Base-by-base conservation (phyloP, 64 coral and sea anemone species). In the Cladopsammia gracilis region DNA sequence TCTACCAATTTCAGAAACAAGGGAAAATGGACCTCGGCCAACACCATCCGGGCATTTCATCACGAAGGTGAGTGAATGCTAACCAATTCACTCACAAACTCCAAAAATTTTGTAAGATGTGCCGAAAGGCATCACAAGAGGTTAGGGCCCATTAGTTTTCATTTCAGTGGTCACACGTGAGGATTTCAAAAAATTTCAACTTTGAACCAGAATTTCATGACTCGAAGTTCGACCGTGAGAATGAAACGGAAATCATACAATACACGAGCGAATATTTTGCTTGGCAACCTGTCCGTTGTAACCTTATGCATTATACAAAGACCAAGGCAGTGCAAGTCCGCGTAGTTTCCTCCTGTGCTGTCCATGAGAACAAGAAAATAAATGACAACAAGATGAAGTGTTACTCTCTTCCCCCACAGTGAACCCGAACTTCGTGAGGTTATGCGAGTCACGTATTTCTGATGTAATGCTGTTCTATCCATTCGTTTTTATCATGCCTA, bases 1-100 rank as follows among this genome's bases (percentile, higher is more conserved):
- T 96, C 98, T 12, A 99, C 98, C 70, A 96, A 96, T 67, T 94
- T 99, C 23, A 93, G 78, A 88, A 87, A 94, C 56, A 69, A 71
- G 48, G 87, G 89, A 84, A 89, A 94, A 49, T 94, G 91, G 95
- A 96, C 92, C 53, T 78, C 82, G 49, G 98, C 88, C 25, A 99
- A 96, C 91, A 99, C 98, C 10, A 89, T 96, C 45, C 73, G 98
- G 14, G 95, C 91, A 57, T 99, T 92, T 88, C 82, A 96, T 77
- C 91, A 99, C 61, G 83, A 88, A 62, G 98, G 98, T 93, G 91
- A 52, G 81, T 70, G 45, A 23, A 53, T 78, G 23, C 47, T 50
- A 47, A 47, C 34, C 34, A 34, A 34, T 34, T 34, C 34, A 34
- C 34, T 34, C 34, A 34, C 34, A 34, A 34, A 34, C 34, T 34